phyloP scores from a whole-genome alignment of 2,797 vertebrate genomes.

The Microctenopoma stevenorrisi region DNA sequence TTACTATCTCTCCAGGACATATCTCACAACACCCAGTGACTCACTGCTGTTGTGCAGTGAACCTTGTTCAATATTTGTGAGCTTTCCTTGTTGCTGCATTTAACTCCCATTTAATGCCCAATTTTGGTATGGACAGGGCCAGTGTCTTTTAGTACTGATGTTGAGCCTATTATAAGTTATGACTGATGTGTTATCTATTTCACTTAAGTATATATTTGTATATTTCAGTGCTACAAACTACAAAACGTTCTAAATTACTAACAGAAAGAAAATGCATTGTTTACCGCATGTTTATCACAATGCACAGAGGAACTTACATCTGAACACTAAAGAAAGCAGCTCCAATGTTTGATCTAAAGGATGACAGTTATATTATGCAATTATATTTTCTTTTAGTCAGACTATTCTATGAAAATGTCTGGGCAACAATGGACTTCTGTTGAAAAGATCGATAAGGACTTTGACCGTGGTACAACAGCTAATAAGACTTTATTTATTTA shows the following conservation, averaged over 20 bases:
- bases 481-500: no score
- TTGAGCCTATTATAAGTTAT: neutral
- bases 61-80: conserved; percentile 7
- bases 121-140: neutral
- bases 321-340: no score
- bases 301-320: no score
- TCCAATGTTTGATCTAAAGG: no score
- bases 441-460: neutral
- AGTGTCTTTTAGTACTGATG: neutral
- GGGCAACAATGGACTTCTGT: neutral
- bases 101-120: no score
- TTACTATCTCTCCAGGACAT: conserved; percentile 8
- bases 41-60: conserved; percentile 3
- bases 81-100: no score
- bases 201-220: no score
- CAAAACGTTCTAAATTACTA: neutral
- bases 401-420: no score
- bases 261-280: neutral
- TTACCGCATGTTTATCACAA: neutral
- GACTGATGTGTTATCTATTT: no score
- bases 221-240: neutral
- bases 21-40: neutral
- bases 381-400: no score
- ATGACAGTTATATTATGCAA: no score
- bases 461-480: no score